Evolutionary conservation across 2,797 vertebrate genomes (phyloP), one percentile per base, ranked within the genome.

Genomic region (Sebastes oblongus): DNA sequence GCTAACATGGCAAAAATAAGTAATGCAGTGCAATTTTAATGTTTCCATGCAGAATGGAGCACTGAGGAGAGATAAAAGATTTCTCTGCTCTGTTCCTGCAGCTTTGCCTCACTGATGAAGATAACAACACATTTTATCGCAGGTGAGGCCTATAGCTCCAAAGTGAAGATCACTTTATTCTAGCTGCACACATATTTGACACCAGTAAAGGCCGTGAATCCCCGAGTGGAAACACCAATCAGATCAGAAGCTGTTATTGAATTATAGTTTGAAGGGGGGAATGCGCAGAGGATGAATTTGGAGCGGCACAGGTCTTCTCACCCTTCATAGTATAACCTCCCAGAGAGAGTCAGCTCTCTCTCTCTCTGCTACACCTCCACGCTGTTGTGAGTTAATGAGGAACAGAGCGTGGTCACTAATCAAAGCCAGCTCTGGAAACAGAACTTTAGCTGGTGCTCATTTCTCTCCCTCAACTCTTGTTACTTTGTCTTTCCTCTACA

Each of bases 381-480:
- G 3, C 81, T 73, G 58, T 42, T 65, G 79, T 54, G 86, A 89
- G 89, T 88, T 95, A 96, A 96, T 92, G 90, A 87, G 90, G 91
- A 95, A 90, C 95, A 96, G 95, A 95, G 82, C 62, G 1, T 62
- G 86, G 90, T 72, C 88, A 11, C 91, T 96, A 96, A 96, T 96
- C 93, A 95, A 93, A 96, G 66, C 91, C 96, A 96, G 95, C 93
- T 94, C 89, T 92, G 82, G 91, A 93, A 95, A 93, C 92, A 88
- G 81, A 93, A 86, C 81, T 89, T 86, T 78, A 85, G 84, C 86
- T 86, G 89, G 84, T 69, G 72, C 79, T 91, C 92, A 92, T 93
- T 93, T 83, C 84, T 92, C 91, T 89, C 78, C 34, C 72, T 89
- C 82, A 82, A 85, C 81, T 90, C 89, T 65, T 56, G 72, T 82